phyloP scores from a whole-genome alignment of 37 sponge, comb jelly and placozoan species.

The Ianthella basta region DNA sequence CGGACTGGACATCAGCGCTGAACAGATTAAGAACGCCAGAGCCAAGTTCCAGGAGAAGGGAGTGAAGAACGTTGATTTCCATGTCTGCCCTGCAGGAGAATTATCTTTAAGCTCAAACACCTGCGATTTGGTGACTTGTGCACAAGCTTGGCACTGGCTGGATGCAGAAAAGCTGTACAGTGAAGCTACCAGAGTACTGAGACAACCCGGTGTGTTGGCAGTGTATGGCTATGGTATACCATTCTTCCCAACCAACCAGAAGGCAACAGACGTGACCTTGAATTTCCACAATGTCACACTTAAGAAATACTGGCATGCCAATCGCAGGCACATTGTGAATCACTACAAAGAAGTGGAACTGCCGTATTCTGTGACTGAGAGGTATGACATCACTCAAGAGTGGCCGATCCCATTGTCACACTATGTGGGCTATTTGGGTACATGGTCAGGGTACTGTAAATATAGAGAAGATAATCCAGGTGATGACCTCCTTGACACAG shows the following conservation, averaged over 20 bases:
- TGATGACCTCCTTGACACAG: conserved; percentile 33
- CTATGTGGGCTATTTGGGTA: conserved; percentile 62
- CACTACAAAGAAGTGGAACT: conserved; percentile 32
- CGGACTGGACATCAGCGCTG: conserved; percentile 78
- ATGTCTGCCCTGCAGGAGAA: conserved; percentile 39
- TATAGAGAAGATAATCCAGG: conserved; percentile 55
- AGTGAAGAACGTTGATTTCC: conserved; percentile 46
- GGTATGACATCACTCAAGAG: conserved; percentile 40
- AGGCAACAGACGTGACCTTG: conserved; percentile 31
- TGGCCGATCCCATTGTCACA: conserved; percentile 12
- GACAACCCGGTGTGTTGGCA: conserved; percentile 58
- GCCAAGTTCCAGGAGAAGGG: background rate
- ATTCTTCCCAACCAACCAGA: conserved; percentile 8
- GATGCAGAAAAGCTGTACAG: conserved; percentile 24
- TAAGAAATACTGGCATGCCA: conserved; percentile 66
- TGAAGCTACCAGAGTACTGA: conserved; percentile 64
- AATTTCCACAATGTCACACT: conserved; percentile 54
- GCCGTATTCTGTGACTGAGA: conserved; percentile 49
- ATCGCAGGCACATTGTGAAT: conserved; percentile 56
- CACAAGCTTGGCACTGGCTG: conserved; percentile 87
- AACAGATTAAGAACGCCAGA: conserved; percentile 62
- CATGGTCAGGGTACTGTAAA: conserved; percentile 70
- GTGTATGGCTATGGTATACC: conserved; percentile 80
- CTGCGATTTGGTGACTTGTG: conserved; percentile 73
- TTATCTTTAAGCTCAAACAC: conserved; percentile 23